Conservation (phyloP, 2,888 invertebrate genomes). For the Bellardia pandia region DNA sequence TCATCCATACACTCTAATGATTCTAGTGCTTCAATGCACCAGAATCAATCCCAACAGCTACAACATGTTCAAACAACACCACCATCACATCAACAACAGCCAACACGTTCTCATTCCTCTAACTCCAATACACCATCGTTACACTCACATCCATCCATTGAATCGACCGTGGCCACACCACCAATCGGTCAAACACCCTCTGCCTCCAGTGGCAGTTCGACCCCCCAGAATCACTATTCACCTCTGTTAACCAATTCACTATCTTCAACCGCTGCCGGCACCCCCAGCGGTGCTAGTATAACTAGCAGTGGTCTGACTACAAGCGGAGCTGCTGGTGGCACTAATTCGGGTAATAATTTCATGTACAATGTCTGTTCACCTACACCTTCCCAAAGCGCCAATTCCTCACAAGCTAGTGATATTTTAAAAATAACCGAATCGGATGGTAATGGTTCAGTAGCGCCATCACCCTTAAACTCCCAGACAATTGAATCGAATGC, state of each 20-base stretch:
- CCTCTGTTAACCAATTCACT: constrained; percentile 83
- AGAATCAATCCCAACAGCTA: constrained; percentile 74
- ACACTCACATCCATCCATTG: constrained; percentile 83
- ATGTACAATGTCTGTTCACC: constrained; percentile 81
- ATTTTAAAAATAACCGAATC: constrained; percentile 83
- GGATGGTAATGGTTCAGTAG: constrained; percentile 69
- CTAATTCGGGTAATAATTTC: constrained; percentile 76
- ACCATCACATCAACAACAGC: constrained; percentile 66
- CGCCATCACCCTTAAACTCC: constrained; percentile 34
- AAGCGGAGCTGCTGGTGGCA: constrained; percentile 72
- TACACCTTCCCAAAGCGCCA: constrained; percentile 78
- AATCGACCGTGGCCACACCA: constrained; percentile 80
- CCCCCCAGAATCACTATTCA: constrained; percentile 84
- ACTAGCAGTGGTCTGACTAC: constrained; percentile 76
- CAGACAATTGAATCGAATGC: constrained; percentile 42
- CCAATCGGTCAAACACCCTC: constrained; percentile 80
- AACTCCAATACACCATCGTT: constrained; percentile 80
- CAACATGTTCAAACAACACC: constrained; percentile 74
- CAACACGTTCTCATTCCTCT: constrained; percentile 81
- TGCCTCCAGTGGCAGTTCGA: constrained; percentile 83
- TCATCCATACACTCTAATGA: constrained; percentile 83
- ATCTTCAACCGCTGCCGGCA: constrained; percentile 81
- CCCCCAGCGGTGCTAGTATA: constrained; percentile 81
- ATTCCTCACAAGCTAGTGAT: constrained; percentile 77
- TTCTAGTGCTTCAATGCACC: constrained; percentile 76